Conservation (phyloP, 2,888 invertebrate genomes). For the Melinopterus prodromus region DNA sequence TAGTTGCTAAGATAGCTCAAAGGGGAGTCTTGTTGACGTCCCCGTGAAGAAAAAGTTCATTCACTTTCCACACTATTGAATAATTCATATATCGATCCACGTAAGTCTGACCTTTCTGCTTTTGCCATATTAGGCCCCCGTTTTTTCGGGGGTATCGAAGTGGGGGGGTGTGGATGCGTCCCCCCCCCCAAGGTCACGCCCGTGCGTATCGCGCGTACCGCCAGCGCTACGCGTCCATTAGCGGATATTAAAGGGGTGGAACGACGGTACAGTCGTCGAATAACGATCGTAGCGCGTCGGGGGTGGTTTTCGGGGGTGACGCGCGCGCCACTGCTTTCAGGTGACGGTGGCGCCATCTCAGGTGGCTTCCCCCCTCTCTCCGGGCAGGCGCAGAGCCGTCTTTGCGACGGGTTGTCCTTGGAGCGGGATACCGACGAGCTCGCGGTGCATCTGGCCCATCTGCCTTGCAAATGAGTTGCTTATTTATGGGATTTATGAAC, state of each 20-base stretch:
- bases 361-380: conserved; percentile 43
- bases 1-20: neutral
- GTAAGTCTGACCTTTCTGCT: conserved; percentile 61
- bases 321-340: conserved; percentile 47
- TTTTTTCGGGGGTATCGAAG: conserved; percentile 22
- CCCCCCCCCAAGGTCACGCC: conserved; percentile 29
- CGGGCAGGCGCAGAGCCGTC: conserved; percentile 49
- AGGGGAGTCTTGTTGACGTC: neutral
- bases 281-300: conserved; percentile 59
- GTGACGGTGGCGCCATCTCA: conserved; percentile 46
- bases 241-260: conserved; percentile 58
- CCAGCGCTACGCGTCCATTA: conserved; percentile 54
- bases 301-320: conserved; percentile 43
- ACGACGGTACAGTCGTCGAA: conserved; percentile 58
- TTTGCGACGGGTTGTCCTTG: conserved; percentile 54
- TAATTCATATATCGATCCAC: conserved; percentile 62
- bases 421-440: conserved; percentile 41
- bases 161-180: conserved; percentile 30
- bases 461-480: conserved; percentile 62
- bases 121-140: conserved; percentile 58
- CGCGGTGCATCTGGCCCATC: conserved; percentile 58
- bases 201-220: conserved; percentile 5
- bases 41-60: conserved; percentile 54
- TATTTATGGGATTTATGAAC: conserved; percentile 62
- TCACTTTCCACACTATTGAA: conserved; percentile 62